Percentiles rank a stretch among this genome's conserved stretches.
Conservation (phyloP, 2,797 vertebrate species). For the Sphenodon punctatus region DNA sequence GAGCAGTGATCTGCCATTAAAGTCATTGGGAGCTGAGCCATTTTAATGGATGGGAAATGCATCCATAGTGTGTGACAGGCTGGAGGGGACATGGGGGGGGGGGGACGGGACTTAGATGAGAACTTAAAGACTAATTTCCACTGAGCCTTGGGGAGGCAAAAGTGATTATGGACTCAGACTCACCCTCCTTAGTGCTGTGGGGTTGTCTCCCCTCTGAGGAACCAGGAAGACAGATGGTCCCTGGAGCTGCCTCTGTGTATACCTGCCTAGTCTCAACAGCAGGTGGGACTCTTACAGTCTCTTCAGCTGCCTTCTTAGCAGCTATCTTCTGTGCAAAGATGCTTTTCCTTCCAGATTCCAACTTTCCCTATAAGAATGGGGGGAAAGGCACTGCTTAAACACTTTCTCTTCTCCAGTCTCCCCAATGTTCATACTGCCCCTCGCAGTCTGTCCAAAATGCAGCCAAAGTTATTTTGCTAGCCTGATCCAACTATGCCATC, state of each 20-base stretch:
- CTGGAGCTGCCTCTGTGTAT: neutral
- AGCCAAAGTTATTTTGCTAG: too few relatives aligned
- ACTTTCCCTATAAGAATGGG: conserved; percentile 62
- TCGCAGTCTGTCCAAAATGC: neutral
- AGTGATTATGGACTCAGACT: too few relatives aligned
- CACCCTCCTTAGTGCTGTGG: neutral
- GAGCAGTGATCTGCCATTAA: too few relatives aligned
- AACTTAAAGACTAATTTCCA: neutral
- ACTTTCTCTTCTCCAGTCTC: neutral
- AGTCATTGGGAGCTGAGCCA: too few relatives aligned
- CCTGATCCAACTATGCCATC: neutral
- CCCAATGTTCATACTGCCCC: neutral
- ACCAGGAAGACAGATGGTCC: neutral
- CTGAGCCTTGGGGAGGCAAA: neutral
- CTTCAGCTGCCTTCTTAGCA: conserved; percentile 80
- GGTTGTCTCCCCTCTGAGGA: neutral
- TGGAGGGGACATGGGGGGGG: neutral
- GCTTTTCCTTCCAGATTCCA: conserved; percentile 81
- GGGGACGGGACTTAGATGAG: neutral
- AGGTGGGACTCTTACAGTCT: conserved; percentile 23
- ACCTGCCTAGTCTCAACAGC: neutral
- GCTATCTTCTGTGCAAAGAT: conserved; percentile 95
- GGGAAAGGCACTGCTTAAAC: neutral
- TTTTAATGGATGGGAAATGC: conserved; percentile 4
- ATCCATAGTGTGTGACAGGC: neutral